These are phyloP conservation scores for Neodiprion virginianus DNA, from an alignment of 1,140 invertebrate species.

Conservation along the genomic window DNA sequence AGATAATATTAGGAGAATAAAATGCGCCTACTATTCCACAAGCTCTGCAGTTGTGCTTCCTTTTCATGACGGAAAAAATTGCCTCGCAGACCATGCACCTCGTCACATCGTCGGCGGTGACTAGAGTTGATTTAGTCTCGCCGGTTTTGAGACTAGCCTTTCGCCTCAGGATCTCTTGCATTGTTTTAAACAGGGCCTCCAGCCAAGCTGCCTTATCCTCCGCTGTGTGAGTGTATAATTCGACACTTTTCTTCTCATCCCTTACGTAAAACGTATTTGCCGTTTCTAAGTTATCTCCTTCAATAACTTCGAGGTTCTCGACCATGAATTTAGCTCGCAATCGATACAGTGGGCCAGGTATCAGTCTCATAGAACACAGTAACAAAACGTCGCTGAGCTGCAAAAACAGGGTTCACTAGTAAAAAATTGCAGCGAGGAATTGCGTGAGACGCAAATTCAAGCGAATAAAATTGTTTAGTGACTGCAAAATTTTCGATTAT, in stretches of 20 bases:
- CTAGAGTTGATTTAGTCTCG: constrained; percentile 65
- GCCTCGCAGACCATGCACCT: constrained; percentile 78
- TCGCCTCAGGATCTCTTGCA: constrained; percentile 66
- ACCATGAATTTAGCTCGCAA: constrained; percentile 65
- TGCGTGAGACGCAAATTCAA: background rate
- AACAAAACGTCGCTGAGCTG: constrained; percentile 77
- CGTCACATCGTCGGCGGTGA: constrained; percentile 73
- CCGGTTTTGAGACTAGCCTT: constrained; percentile 63
- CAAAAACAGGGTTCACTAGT: constrained; percentile 39
- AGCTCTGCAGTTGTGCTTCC: constrained; percentile 78
- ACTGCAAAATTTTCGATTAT: constrained; percentile 17
- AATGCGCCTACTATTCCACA: constrained; percentile 72
- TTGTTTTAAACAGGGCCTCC: constrained; percentile 67
- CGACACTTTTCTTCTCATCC: constrained; percentile 65
- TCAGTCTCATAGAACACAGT: constrained; percentile 63
- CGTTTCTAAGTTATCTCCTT: constrained; percentile 69
- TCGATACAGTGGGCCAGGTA: constrained; percentile 64
- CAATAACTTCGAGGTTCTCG: constrained; percentile 68
- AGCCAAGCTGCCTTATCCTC: constrained; percentile 75
- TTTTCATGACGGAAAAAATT: constrained; percentile 76
- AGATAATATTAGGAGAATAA: background rate
- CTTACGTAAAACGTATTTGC: constrained; percentile 74
- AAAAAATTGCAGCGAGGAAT: constrained; percentile 14
- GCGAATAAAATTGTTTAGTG: constrained; percentile 12
- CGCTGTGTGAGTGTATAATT: constrained; percentile 54